These are phyloP conservation scores for Sisor rabdophorus DNA, from an alignment of 2,113 vertebrate species.

Conservation along the genomic window DNA sequence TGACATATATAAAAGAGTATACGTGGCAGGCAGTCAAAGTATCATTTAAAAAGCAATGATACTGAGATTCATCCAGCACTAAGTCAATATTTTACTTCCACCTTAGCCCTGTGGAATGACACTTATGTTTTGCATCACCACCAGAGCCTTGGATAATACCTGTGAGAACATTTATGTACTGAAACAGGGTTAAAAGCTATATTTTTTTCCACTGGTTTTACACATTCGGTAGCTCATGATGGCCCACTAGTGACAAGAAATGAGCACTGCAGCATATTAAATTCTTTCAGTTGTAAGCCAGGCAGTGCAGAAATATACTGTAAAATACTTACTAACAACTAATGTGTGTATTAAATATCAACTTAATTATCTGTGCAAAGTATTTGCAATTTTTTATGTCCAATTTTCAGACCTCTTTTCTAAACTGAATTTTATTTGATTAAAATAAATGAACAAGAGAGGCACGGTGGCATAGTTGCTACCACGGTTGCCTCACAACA, in stretches of 20 bases:
- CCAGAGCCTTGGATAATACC: not conserved
- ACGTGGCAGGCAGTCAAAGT: slow-evolving; percentile 23
- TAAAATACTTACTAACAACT: not conserved
- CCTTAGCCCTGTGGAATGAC: slow-evolving; percentile 47
- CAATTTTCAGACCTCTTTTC: too few relatives aligned
- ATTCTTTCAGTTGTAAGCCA: not conserved
- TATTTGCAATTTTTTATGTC: too few relatives aligned
- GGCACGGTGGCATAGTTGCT: too few relatives aligned
- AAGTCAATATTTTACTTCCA: slow-evolving; percentile 55
- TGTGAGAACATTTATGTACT: slow-evolving; percentile 15
- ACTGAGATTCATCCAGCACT: slow-evolving; percentile 27
- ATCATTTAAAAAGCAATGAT: slow-evolving; percentile 16
- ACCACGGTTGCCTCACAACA: too few relatives aligned
- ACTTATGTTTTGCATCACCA: not conserved
- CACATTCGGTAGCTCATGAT: slow-evolving; percentile 31
- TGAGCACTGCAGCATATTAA: not conserved
- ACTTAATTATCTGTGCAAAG: not conserved
- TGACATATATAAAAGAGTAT: slow-evolving; percentile 50
- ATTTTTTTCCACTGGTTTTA: not conserved
- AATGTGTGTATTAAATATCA: not conserved
- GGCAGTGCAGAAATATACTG: not conserved
- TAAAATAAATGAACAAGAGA: too few relatives aligned
- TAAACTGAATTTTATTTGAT: too few relatives aligned
- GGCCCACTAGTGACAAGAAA: slow-evolving; percentile 57
- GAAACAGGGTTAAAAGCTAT: slow-evolving; percentile 8